These are phyloP conservation scores for Esox masquinongy DNA, from an alignment of 2,797 vertebrate species.

Conservation along the genomic window DNA sequence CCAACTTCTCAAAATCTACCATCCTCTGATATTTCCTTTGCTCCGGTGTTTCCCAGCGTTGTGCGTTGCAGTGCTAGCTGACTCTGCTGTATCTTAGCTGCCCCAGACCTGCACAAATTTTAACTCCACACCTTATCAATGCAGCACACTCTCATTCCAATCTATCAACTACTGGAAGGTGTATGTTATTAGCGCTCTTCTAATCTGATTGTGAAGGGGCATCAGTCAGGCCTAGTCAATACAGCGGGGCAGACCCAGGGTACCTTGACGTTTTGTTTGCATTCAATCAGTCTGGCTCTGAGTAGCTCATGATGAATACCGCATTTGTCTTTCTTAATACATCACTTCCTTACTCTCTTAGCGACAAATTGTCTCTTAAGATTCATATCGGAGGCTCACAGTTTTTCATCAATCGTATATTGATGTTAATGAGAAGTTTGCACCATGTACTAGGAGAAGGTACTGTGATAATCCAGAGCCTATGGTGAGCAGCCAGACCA, in stretches of 20 bases:
- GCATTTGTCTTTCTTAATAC: background rate
- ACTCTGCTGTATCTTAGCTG: conserved; percentile 25
- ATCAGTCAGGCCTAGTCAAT: background rate
- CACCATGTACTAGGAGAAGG: background rate
- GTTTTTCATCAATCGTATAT: background rate
- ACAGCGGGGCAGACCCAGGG: background rate
- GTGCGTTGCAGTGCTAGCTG: background rate
- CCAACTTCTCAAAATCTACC: background rate
- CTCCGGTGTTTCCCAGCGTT: background rate
- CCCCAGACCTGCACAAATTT: conserved; percentile 26
- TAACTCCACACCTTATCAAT: conserved; percentile 50
- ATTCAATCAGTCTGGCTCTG: background rate
- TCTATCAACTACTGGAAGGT: conserved; percentile 41
- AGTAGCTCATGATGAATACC: background rate
- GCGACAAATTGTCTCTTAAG: background rate
- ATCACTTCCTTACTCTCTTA: background rate
- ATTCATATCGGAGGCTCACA: background rate
- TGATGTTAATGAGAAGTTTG: background rate
- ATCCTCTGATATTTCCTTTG: background rate
- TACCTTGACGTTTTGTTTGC: background rate
- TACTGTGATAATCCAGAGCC: background rate
- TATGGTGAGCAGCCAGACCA: conserved; percentile 30
- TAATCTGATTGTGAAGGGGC: conserved; percentile 53
- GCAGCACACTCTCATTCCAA: conserved; percentile 38
- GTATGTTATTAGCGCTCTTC: conserved; percentile 37